Conservation (phyloP, 1,140 invertebrate species). For the Ostrea denselamellosa region DNA sequence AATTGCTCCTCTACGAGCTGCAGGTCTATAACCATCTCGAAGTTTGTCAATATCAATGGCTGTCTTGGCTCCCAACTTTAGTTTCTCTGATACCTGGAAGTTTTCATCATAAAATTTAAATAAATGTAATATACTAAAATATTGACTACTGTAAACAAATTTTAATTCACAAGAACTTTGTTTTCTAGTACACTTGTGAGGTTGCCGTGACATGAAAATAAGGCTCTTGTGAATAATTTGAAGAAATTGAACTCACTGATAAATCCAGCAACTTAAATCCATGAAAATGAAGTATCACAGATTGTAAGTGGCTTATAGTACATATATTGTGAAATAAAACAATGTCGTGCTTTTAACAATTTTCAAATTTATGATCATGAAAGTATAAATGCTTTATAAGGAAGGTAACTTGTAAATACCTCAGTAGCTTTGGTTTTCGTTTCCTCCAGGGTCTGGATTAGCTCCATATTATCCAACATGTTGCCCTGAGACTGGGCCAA, state of each 20-base stretch:
- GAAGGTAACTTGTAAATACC: slow-evolving; percentile 58
- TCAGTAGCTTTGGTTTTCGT: slow-evolving; percentile 91
- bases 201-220: too few species aligned
- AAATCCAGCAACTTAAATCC: neutral
- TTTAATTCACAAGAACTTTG: too few species aligned
- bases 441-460: slow-evolving; percentile 91
- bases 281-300: neutral
- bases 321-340: too few species aligned
- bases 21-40: slow-evolving; percentile 89
- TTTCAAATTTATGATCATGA: too few species aligned
- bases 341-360: too few species aligned
- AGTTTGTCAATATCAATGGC: slow-evolving; percentile 88
- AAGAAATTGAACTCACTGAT: too few species aligned
- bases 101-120: neutral
- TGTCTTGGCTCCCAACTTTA: slow-evolving; percentile 85
- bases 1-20: slow-evolving; percentile 90
- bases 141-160: too few species aligned
- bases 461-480: slow-evolving; percentile 93
- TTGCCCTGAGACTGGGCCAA: slow-evolving; percentile 91
- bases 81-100: slow-evolving; percentile 86
- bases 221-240: too few species aligned
- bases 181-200: too few species aligned
- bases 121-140: too few species aligned
- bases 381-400: neutral
- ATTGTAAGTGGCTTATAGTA: too few species aligned